Conservation (phyloP, 2,797 vertebrate species). For the Myripristis murdjan region DNA sequence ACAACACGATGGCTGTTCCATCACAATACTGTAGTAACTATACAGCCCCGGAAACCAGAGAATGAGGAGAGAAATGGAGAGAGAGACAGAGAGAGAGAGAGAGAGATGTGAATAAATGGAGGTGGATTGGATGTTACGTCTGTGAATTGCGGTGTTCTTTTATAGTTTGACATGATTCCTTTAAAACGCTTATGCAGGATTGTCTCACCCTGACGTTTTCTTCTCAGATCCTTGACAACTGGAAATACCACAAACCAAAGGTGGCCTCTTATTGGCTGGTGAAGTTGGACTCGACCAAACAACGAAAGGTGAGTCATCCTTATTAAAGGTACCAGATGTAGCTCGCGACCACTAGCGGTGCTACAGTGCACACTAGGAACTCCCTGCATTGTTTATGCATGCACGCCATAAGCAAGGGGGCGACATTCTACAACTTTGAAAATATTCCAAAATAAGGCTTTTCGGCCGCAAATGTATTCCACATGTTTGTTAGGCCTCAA, state of each 20-base stretch:
- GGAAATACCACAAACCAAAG: constrained; percentile 98
- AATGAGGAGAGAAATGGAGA: too few species aligned
- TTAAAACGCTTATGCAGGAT: too few species aligned
- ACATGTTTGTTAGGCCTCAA: too few species aligned
- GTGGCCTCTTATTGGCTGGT: constrained; percentile 98
- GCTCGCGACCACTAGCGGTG: too few species aligned
- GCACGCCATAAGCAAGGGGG: too few species aligned
- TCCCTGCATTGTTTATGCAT: too few species aligned
- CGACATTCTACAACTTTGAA: too few species aligned
- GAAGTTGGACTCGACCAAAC: constrained; percentile 96
- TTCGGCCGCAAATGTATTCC: too few species aligned
- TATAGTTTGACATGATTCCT: background rate
- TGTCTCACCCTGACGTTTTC: constrained; percentile 16
- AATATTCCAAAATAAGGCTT: too few species aligned
- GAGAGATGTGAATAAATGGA: background rate
- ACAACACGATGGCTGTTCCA: background rate
- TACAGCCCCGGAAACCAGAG: background rate
- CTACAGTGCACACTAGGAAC: too few species aligned
- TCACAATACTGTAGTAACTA: constrained; percentile 13
- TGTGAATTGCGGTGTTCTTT: background rate
- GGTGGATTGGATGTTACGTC: background rate
- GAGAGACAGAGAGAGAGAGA: background rate
- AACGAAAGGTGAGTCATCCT: constrained; percentile 90
- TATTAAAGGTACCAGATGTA: too few species aligned
- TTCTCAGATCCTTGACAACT: constrained; percentile 96